A percentile compares a stretch with the other conserved stretches of the same genome.
Evolutionary conservation across 1,140 invertebrate genomes (phyloP).

Genomic region (Prorops nasuta): DNA sequence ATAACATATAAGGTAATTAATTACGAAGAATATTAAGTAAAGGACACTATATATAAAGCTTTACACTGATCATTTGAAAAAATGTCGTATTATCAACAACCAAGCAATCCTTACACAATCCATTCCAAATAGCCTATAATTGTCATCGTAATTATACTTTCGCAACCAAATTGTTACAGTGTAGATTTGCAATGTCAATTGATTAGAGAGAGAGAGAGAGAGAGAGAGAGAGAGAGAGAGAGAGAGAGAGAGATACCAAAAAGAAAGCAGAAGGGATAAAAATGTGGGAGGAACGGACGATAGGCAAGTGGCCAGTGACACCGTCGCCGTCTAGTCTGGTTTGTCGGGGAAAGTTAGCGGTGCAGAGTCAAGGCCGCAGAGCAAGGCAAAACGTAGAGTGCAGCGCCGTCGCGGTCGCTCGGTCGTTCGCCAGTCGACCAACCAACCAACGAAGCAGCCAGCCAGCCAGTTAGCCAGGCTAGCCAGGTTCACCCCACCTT

Average conservation of each 20-base stretch:
- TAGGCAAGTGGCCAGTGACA: constrained; percentile 16
- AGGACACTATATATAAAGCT: too few relatives aligned
- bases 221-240: constrained; percentile 5
- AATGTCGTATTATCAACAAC: too few relatives aligned
- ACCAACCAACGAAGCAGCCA: constrained; percentile 2
- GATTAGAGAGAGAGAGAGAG: constrained; percentile 2
- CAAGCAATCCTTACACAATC: too few relatives aligned
- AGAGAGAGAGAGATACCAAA: constrained; percentile 9
- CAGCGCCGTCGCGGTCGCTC: constrained; percentile 17
- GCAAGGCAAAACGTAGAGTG: constrained; percentile 24
- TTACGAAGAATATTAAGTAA: too few relatives aligned
- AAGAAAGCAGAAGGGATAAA: background rate
- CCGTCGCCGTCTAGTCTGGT: constrained; percentile 30
- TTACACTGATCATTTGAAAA: too few relatives aligned
- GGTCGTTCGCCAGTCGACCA: constrained; percentile 22
- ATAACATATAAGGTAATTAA: too few relatives aligned
- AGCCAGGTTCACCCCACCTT: too few relatives aligned
- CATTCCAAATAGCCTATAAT: too few relatives aligned
- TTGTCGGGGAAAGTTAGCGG: constrained; percentile 39
- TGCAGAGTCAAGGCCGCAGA: constrained; percentile 49
- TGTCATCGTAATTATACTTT: too few relatives aligned
- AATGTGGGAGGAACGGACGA: background rate
- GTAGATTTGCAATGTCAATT: constrained; percentile 16
- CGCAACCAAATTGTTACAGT: too few relatives aligned
- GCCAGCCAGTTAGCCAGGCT: background rate